These are phyloP conservation scores for Caenorhabditis sp. DNA, from an alignment of 2,888 invertebrate genomes.

Conservation along the genomic window DNA sequence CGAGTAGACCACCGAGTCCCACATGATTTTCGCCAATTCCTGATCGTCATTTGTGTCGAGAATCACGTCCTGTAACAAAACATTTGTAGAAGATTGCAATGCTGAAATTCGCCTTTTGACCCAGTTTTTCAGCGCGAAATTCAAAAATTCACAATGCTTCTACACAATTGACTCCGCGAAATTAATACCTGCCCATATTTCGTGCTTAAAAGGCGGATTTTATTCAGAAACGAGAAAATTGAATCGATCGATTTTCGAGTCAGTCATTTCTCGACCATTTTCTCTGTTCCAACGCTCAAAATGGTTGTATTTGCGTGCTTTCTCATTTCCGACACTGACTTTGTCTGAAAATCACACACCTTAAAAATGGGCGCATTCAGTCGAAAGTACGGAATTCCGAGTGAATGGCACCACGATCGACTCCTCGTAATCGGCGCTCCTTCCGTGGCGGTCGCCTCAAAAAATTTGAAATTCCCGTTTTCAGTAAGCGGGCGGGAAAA, in stretches of 20 bases:
- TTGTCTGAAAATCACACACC: conserved; percentile 19
- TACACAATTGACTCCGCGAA: no score
- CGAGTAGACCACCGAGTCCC: conserved; percentile 76
- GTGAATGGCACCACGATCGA: conserved; percentile 91
- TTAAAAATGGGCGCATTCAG: conserved; percentile 89
- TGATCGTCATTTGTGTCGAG: conserved; percentile 74
- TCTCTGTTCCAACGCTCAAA: no score
- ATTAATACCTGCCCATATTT: no score
- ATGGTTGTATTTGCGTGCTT: no score
- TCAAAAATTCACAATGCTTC: neutral
- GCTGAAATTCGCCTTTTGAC: no score
- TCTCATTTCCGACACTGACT: no score
- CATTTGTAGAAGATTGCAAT: neutral
- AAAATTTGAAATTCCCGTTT: neutral
- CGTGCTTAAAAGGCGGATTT: conserved; percentile 3
- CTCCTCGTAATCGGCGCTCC: conserved; percentile 94
- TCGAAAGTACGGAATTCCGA: conserved; percentile 88
- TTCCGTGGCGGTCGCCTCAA: conserved; percentile 90
- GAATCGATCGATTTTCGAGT: no score
- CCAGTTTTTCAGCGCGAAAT: no score
- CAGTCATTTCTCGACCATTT: no score
- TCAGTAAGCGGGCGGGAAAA: conserved; percentile 74
- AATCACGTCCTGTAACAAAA: conserved; percentile 72
- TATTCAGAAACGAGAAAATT: neutral
- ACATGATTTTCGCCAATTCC: conserved; percentile 76